Evolutionary conservation across 2,113 vertebrate genomes (phyloP).

Genomic region (Rynchops niger): DNA sequence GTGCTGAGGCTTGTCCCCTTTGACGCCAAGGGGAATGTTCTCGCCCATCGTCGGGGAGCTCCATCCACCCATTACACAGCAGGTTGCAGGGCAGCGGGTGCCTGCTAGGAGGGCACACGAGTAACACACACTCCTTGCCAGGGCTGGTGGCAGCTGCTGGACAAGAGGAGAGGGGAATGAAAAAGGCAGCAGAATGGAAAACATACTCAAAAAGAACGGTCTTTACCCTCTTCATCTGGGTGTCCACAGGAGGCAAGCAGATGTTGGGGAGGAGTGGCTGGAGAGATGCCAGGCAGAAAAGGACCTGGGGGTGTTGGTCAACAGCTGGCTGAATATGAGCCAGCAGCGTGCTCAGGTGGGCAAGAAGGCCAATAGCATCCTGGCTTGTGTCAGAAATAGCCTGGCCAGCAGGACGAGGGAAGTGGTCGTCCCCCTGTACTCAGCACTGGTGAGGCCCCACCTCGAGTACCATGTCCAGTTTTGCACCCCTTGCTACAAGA

Average conservation of each 20-base stretch:
- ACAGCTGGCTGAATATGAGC: too few relatives aligned
- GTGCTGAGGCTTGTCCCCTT: not conserved
- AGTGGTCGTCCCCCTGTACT: too few relatives aligned
- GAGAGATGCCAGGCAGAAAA: too few relatives aligned
- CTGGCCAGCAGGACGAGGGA: too few relatives aligned
- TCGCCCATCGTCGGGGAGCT: not conserved
- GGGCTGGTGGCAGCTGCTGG: not conserved
- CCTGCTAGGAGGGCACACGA: fast-evolving
- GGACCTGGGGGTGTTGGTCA: too few relatives aligned
- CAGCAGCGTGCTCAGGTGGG: too few relatives aligned
- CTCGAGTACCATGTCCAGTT: too few relatives aligned
- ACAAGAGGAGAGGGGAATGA: not conserved
- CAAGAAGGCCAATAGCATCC: too few relatives aligned
- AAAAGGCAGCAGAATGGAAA: not conserved
- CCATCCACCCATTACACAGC: not conserved
- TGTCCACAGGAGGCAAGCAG: not conserved
- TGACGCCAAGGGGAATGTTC: not conserved
- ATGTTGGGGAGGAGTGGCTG: not conserved
- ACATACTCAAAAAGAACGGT: not conserved
- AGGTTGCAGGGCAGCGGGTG: fast-evolving
- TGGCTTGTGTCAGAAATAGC: too few relatives aligned
- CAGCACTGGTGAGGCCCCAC: too few relatives aligned
- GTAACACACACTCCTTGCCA: not conserved
- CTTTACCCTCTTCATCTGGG: not conserved
- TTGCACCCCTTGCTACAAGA: too few relatives aligned